Evolutionary conservation across 2,797 vertebrate genomes (phyloP).

Genomic region (Lacerta agilis): DNA sequence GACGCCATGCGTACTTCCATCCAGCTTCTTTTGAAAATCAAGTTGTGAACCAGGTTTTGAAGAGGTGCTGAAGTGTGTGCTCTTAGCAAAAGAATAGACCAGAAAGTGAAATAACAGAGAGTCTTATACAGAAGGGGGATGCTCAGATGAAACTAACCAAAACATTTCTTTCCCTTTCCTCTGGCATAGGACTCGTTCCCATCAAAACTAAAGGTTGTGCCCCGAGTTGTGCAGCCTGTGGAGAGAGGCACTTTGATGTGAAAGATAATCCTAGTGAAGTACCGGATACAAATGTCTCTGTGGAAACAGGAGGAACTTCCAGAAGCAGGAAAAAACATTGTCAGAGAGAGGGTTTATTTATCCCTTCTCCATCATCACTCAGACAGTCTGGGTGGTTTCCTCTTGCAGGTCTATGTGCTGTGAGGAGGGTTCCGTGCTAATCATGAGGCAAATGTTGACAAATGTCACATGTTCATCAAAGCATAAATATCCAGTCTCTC

Average conservation of each 20-base stretch:
- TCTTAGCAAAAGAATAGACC: conserved; percentile 48
- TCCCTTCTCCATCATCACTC: conserved; percentile 66
- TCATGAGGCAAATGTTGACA: conserved; percentile 40
- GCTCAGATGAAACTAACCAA: conserved; percentile 68
- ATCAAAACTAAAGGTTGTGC: conserved; percentile 76
- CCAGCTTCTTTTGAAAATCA: conserved; percentile 51
- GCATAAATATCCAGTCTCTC: conserved; percentile 62
- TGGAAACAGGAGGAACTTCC: conserved; percentile 80
- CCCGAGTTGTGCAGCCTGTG: conserved; percentile 71
- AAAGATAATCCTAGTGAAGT: conserved; percentile 72
- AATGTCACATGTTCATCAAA: conserved; percentile 61
- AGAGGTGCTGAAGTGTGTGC: conserved; percentile 53
- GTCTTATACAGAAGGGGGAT: conserved; percentile 63
- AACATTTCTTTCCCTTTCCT: conserved; percentile 77
- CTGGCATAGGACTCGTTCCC: conserved; percentile 77
- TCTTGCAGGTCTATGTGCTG: conserved; percentile 62
- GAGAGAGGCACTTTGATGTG: conserved; percentile 79
- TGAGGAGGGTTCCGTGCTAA: conserved; percentile 63
- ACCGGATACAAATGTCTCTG: conserved; percentile 76
- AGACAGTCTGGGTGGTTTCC: conserved; percentile 81
- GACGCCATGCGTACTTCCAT: background rate
- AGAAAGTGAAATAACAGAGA: conserved; percentile 61
- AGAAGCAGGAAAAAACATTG: conserved; percentile 82
- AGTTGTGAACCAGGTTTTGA: conserved; percentile 49
- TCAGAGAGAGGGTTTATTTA: conserved; percentile 70